Evolutionary conservation across 1,140 invertebrate genomes (phyloP).

Genomic region (Heliconius congener): DNA sequence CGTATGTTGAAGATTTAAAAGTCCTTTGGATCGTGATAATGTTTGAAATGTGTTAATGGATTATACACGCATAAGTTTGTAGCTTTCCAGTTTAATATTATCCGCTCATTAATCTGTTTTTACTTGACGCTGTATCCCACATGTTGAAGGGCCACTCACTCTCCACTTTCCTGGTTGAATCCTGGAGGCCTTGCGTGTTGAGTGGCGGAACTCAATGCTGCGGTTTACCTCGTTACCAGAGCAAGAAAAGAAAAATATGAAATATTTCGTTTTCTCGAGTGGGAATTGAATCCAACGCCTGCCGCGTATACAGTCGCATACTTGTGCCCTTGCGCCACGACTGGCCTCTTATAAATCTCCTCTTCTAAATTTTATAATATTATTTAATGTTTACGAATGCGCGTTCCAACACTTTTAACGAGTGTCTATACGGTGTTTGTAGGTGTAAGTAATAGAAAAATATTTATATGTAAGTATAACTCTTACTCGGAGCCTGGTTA

Average conservation of each 20-base stretch:
- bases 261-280: background rate
- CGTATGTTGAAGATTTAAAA: conserved; percentile 30
- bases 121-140: no score
- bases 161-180: background rate
- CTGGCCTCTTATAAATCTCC: background rate
- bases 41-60: conserved; percentile 31
- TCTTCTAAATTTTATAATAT: no score
- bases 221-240: background rate
- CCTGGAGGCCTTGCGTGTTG: background rate
- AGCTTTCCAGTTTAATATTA: background rate
- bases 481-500: no score
- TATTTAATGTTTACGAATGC: no score
- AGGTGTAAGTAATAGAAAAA: no score
- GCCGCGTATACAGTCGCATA: background rate
- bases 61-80: conserved; percentile 1
- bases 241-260: background rate
- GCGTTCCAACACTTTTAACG: no score
- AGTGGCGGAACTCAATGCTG: no score
- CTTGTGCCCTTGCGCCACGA: background rate
- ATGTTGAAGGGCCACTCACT: background rate
- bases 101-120: background rate
- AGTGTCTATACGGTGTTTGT: no score
- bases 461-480: no score
- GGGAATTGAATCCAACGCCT: background rate
- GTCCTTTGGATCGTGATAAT: conserved; percentile 32